Evolutionary conservation across 2,888 invertebrate species (phyloP).

Genomic region (Cosmia trapezina): DNA sequence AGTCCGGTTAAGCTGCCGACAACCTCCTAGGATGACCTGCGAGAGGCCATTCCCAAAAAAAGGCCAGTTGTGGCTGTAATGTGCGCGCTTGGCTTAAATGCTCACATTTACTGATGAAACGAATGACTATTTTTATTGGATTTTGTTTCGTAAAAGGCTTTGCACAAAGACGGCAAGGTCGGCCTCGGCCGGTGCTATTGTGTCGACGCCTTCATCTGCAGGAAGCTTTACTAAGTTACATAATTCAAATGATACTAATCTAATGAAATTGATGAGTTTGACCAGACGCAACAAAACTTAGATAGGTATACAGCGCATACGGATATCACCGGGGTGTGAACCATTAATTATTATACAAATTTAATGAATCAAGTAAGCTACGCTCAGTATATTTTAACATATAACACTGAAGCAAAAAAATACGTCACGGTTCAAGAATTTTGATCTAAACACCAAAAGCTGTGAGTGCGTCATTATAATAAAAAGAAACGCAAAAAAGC

Average conservation of each 20-base stretch:
- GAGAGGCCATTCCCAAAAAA: no score
- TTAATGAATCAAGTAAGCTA: background rate
- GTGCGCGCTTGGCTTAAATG: constrained; percentile 3
- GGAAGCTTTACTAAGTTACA: constrained; percentile 2
- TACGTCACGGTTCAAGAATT: constrained; percentile 9
- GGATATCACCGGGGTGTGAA: background rate
- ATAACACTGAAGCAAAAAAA: constrained; percentile 2
- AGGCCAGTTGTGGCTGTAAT: background rate
- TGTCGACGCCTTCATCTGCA: constrained; percentile 7
- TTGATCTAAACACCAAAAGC: background rate
- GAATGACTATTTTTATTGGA: constrained; percentile 9
- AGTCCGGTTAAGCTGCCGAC: no score
- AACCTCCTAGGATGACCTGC: no score
- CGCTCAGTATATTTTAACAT: constrained; percentile 5
- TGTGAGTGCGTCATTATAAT: constrained; percentile 21
- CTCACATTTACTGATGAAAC: constrained; percentile 10
- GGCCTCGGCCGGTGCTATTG: background rate
- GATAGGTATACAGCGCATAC: background rate
- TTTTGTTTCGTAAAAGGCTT: constrained; percentile 18
- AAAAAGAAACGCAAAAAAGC: constrained; percentile 7
- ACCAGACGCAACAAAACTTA: background rate
- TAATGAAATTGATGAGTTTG: background rate
- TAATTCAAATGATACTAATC: constrained; percentile 4
- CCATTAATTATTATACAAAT: background rate
- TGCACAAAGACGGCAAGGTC: constrained; percentile 1